A percentile compares a stretch with the other conserved stretches of the same genome.
These are phyloP conservation scores for Zaprionus nigranus DNA, from an alignment of 1,140 invertebrate genomes.

Conservation along the genomic window DNA sequence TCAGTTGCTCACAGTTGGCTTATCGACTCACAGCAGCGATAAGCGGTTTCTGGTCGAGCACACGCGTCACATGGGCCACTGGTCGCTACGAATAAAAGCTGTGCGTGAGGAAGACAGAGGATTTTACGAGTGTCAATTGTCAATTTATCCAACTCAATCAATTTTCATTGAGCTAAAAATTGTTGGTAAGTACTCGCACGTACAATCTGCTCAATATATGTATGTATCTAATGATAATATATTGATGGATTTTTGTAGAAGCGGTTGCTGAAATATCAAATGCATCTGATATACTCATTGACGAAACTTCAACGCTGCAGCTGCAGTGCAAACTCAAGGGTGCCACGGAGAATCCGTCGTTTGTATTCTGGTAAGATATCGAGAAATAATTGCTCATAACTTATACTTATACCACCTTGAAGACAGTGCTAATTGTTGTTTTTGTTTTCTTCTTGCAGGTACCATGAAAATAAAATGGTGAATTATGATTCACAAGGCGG, in stretches of 20 bases:
- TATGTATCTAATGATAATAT: background rate
- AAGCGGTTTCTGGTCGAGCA: constrained; percentile 92
- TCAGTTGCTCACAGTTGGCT: constrained; percentile 90
- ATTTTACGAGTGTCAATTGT: constrained; percentile 93
- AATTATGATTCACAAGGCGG: constrained; percentile 88
- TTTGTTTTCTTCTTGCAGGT: constrained; percentile 74
- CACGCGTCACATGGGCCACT: constrained; percentile 90
- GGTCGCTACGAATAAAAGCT: constrained; percentile 90
- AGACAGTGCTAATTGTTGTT: background rate
- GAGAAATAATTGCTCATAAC: background rate
- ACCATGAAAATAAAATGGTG: constrained; percentile 90
- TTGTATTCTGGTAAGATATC: constrained; percentile 89
- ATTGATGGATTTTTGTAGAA: constrained; percentile 84
- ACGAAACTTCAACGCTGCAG: constrained; percentile 89
- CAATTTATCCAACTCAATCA: constrained; percentile 91
- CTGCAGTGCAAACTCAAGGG: constrained; percentile 90
- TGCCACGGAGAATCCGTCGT: constrained; percentile 90
- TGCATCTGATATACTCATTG: constrained; percentile 90
- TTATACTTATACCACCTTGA: background rate
- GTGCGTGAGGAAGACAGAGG: constrained; percentile 89
- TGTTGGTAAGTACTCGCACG: constrained; percentile 88
- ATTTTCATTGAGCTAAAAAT: constrained; percentile 91
- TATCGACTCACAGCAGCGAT: constrained; percentile 90
- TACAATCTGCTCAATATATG: background rate
- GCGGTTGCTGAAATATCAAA: constrained; percentile 90